These are phyloP conservation scores for Coluber constrictor DNA, from an alignment of 2,797 vertebrate species.

Conservation along the genomic window DNA sequence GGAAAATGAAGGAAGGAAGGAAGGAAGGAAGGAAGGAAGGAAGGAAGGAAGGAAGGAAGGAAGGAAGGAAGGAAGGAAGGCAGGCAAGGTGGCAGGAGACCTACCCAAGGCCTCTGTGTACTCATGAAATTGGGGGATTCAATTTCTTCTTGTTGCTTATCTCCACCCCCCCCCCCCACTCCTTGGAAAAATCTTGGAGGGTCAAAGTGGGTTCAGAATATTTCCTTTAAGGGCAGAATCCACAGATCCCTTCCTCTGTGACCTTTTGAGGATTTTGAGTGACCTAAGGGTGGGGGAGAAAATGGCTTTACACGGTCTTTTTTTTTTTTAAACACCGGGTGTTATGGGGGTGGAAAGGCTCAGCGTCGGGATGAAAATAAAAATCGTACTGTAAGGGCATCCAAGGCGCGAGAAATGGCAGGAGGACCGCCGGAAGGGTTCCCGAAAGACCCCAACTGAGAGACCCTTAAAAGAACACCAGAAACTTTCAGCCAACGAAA, in stretches of 20 bases:
- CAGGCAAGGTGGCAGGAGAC: conserved; percentile 56
- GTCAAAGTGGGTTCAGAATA: conserved; percentile 48
- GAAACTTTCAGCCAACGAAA: conserved; percentile 53
- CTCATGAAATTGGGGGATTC: conserved; percentile 62
- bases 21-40: no score
- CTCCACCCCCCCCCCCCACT: neutral
- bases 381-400: neutral
- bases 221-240: conserved; percentile 11
- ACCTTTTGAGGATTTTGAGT: neutral
- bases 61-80: no score
- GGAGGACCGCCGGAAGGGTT: conserved; percentile 53
- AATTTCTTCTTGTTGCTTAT: conserved; percentile 16
- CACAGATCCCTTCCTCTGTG: neutral
- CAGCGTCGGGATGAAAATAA: neutral
- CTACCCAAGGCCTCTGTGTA: conserved; percentile 63
- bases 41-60: no score
- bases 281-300: no score
- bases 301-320: neutral
- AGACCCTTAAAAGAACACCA: conserved; percentile 51
- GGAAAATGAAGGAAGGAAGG: no score
- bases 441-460: conserved; percentile 53
- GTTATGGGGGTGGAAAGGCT: no score
- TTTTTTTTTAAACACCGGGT: no score
- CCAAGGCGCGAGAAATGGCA: conserved; percentile 45
- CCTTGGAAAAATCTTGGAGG: conserved; percentile 45